Conservation (phyloP, 2,113 vertebrate genomes). For the Neopipo cinnamomea region DNA sequence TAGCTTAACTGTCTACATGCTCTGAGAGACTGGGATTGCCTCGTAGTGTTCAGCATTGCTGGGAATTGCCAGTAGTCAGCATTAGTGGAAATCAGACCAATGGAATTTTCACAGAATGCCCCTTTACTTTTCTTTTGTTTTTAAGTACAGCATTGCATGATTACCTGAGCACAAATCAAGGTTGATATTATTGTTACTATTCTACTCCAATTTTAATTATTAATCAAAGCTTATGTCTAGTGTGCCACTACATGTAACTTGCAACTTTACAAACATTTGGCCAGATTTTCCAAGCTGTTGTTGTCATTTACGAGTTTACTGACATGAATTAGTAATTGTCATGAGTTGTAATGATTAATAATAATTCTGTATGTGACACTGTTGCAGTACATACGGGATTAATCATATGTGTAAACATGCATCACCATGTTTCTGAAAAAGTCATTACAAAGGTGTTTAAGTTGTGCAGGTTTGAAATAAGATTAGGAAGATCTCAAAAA, state of each 20-base stretch:
- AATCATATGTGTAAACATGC: neutral
- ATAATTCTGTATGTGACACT: neutral
- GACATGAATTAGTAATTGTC: neutral
- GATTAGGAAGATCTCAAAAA: neutral
- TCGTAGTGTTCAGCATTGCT: neutral
- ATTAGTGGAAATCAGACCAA: neutral
- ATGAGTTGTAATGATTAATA: neutral
- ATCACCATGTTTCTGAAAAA: neutral
- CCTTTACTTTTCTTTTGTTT: conserved; percentile 1
- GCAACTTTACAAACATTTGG: neutral
- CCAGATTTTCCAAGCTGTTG: neutral
- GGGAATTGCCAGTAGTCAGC: neutral
- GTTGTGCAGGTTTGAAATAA: neutral
- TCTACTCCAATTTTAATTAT: neutral
- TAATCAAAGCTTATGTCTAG: neutral
- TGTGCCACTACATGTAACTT: neutral
- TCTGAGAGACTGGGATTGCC: neutral
- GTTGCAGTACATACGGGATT: neutral
- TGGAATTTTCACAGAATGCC: neutral
- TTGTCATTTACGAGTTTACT: neutral
- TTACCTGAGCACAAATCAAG: neutral
- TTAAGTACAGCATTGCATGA: neutral
- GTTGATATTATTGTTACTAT: neutral
- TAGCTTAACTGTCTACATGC: neutral
- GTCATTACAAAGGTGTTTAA: neutral